Evolutionary conservation across 2,113 vertebrate genomes (phyloP).

Genomic region (Dendrocopos noguchii): DNA sequence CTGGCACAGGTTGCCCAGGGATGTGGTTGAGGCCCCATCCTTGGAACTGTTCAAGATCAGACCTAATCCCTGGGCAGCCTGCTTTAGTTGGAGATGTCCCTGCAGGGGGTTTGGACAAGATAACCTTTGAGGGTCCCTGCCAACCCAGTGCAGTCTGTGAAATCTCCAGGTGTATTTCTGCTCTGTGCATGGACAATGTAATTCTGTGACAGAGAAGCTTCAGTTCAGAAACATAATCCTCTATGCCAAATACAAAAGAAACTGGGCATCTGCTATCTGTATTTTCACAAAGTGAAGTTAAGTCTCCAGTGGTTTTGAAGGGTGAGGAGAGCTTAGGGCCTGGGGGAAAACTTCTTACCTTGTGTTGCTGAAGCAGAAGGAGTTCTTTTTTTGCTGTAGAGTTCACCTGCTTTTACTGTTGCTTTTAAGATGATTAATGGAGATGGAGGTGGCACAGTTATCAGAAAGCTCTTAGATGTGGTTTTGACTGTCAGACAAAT

Average conservation of each 20-base stretch:
- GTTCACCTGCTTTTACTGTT: neutral
- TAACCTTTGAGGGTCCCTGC: no score
- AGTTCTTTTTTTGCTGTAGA: neutral
- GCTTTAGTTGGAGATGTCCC: no score
- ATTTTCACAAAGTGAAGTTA: neutral
- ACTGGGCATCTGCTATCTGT: neutral
- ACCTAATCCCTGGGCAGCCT: no score
- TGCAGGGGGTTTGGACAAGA: no score
- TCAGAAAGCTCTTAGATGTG: neutral
- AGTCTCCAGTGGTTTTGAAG: accelerated
- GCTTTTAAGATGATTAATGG: neutral
- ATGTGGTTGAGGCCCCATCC: no score
- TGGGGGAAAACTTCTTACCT: neutral
- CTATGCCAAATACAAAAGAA: neutral
- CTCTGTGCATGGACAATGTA: neutral
- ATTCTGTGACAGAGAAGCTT: neutral
- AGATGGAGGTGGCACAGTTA: neutral
- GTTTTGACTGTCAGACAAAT: neutral
- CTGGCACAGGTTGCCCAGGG: no score
- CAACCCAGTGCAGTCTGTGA: no score
- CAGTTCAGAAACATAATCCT: neutral
- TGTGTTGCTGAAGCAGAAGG: neutral
- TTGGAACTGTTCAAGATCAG: no score
- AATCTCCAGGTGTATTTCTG: neutral
- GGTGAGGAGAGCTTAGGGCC: neutral